phyloP scores from a whole-genome alignment of 2,797 vertebrate genomes.

The Dermochelys coriacea region DNA sequence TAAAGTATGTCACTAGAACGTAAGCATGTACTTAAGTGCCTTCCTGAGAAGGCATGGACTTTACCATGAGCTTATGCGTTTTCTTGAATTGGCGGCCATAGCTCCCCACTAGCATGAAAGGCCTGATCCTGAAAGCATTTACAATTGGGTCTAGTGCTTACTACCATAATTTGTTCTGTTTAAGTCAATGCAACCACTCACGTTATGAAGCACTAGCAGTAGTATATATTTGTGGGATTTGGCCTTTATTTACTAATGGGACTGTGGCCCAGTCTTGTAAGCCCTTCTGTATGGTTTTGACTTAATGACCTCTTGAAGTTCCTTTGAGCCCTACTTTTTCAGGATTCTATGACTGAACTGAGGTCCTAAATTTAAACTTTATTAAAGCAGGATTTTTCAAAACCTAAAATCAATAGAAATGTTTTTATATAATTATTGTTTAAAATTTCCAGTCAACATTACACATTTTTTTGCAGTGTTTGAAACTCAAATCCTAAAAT shows the following conservation, averaged over 20 bases:
- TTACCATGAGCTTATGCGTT: neutral
- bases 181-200: neutral
- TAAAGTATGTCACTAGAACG: neutral
- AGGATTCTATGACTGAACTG: neutral
- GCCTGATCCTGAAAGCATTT: neutral
- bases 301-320: neutral
- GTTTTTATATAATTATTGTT: neutral
- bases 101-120: neutral
- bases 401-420: neutral
- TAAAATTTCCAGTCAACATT: neutral
- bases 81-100: neutral
- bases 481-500: neutral
- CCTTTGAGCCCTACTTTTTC: neutral
- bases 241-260: neutral
- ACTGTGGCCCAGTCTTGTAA: neutral
- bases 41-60: neutral
- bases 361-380: neutral
- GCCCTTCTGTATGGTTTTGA: neutral
- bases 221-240: neutral
- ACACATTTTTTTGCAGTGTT: neutral
- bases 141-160: neutral
- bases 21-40: neutral
- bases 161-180: neutral
- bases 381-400: neutral
- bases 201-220: neutral